These are phyloP conservation scores for Leptogaster cylindrica DNA, from an alignment of 2,888 invertebrate species.

Conservation along the genomic window DNA sequence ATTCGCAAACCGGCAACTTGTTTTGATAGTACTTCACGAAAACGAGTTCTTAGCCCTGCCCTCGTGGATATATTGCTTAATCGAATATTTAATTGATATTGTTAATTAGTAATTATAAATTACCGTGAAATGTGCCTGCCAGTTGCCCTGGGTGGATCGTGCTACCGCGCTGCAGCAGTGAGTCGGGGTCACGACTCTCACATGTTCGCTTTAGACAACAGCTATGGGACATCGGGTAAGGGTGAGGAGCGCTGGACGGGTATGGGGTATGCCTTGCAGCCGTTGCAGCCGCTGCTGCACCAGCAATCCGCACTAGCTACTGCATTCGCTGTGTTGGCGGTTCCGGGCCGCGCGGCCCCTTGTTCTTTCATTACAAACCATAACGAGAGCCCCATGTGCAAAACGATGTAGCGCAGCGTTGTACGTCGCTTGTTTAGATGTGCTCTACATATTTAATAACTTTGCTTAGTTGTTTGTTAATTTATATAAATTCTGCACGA, in stretches of 20 bases:
- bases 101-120: constrained; percentile 40
- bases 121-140: constrained; percentile 34
- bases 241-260: neutral
- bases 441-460: constrained; percentile 41
- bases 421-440: constrained; percentile 36
- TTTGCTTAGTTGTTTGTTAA: constrained; percentile 41
- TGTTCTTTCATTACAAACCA: constrained; percentile 31
- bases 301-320: constrained; percentile 1
- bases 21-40: too few species aligned
- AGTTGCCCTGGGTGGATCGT: constrained; percentile 13
- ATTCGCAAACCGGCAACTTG: too few species aligned
- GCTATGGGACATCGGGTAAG: neutral
- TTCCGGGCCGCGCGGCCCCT: neutral
- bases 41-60: neutral
- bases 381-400: constrained; percentile 40
- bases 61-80: constrained; percentile 33
- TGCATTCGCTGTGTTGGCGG: neutral
- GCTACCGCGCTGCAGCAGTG: neutral
- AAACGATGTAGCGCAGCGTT: constrained; percentile 31
- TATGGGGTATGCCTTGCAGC: constrained; percentile 1
- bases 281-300: constrained; percentile 3
- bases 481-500: constrained; percentile 38
- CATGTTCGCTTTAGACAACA: constrained; percentile 16
- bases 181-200: constrained; percentile 24
- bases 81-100: constrained; percentile 41